phyloP scores from a whole-genome alignment of 2,113 vertebrate genomes.

The Ciconia maguari region DNA sequence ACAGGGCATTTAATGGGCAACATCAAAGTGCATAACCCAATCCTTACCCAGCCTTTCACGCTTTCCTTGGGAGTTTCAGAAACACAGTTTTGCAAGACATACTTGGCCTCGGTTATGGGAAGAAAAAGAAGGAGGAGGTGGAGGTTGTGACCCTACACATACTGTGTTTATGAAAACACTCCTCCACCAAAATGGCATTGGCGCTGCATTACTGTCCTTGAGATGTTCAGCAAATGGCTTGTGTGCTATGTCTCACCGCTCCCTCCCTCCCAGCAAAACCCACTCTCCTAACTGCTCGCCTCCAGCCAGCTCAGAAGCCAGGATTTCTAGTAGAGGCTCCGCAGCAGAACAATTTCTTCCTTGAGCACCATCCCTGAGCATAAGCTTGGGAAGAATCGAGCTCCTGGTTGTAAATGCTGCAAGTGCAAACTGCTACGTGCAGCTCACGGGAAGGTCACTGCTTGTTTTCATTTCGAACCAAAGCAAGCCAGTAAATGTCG shows the following conservation, averaged over 20 bases:
- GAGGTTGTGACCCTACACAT: conserved; percentile 31
- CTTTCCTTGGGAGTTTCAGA: not conserved
- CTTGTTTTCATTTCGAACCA: not conserved
- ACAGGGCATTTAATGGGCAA: not conserved
- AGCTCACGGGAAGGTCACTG: not conserved
- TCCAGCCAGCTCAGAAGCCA: not conserved
- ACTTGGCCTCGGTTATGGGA: conserved; percentile 35
- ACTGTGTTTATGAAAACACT: conserved; percentile 37
- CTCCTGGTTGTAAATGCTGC: not conserved
- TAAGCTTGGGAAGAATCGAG: not conserved
- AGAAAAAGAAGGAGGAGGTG: conserved; percentile 27
- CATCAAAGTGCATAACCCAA: not conserved
- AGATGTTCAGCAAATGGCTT: not conserved
- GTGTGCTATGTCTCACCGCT: not conserved
- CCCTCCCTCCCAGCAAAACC: not conserved
- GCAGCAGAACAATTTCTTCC: not conserved
- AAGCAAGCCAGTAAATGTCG: not conserved
- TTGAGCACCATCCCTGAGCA: not conserved
- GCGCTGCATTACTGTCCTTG: not conserved
- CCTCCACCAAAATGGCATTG: not conserved
- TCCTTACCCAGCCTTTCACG: not conserved
- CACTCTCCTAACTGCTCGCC: not conserved
- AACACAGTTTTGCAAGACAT: not conserved
- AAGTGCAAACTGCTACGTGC: rapidly evolving
- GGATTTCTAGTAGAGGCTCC: not conserved